Evolutionary conservation across 2,888 invertebrate genomes (phyloP).

Genomic region (Miltochrista miniata): DNA sequence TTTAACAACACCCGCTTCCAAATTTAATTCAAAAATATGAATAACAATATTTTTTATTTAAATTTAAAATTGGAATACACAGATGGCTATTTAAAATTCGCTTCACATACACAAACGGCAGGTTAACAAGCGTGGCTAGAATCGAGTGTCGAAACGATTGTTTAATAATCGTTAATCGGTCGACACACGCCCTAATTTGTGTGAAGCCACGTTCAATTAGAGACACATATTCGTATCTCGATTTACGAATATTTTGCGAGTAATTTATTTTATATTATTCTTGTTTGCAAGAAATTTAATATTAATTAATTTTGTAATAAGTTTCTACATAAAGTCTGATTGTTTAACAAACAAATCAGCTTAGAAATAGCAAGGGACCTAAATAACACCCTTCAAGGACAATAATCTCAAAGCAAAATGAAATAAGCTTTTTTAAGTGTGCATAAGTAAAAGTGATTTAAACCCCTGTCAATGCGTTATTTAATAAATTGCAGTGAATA

Average conservation of each 20-base stretch:
- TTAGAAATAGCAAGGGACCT: no score
- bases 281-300: neutral
- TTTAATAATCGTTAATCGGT: conserved; percentile 35
- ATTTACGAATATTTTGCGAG: conserved; percentile 17
- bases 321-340: neutral
- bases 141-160: conserved; percentile 43
- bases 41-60: conserved; percentile 13
- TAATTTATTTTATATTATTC: neutral
- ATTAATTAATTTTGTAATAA: neutral
- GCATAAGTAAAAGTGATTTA: no score
- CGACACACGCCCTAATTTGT: conserved; percentile 33
- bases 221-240: conserved; percentile 16
- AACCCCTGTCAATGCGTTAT: no score
- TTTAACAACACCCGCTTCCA: neutral
- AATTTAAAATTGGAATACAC: conserved; percentile 11
- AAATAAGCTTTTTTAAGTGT: no score
- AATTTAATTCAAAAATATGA: conserved; percentile 1
- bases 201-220: conserved; percentile 34
- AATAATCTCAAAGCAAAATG: no score
- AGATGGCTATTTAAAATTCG: conserved; percentile 35
- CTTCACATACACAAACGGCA: conserved; percentile 27
- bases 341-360: no score
- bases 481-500: no score
- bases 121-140: conserved; percentile 34
- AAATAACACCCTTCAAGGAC: no score